A percentile compares a stretch with the other conserved stretches of the same genome.
Evolutionary conservation across 2,888 invertebrate genomes (phyloP).

Genomic region (Rhogogaster chlorosoma): DNA sequence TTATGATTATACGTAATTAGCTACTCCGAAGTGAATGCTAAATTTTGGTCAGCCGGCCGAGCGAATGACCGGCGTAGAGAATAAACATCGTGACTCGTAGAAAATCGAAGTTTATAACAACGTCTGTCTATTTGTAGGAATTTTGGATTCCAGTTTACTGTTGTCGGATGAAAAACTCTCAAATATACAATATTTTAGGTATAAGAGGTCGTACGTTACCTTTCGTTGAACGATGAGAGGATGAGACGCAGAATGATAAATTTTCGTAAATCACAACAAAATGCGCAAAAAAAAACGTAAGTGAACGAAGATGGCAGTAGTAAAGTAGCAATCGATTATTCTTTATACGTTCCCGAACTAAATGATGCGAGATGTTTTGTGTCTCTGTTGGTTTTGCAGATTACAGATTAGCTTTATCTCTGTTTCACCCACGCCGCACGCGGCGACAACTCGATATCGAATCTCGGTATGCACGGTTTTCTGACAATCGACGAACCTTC

Average conservation of each 20-base stretch:
- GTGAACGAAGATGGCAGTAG: neutral
- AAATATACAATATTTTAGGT: neutral
- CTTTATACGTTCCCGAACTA: neutral
- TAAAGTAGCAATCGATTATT: neutral
- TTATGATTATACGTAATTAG: neutral
- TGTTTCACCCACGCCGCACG: neutral
- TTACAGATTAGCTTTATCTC: neutral
- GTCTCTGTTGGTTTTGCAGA: neutral
- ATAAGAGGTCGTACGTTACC: neutral
- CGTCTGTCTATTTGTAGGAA: neutral
- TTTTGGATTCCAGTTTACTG: neutral
- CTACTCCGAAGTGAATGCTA: neutral
- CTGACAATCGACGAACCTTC: neutral
- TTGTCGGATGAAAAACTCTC: neutral
- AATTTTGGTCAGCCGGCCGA: neutral
- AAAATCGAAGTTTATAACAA: neutral
- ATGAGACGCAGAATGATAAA: slow-evolving; percentile 9
- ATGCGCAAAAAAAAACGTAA: slow-evolving; percentile 37
- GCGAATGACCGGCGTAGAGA: slow-evolving; percentile 14
- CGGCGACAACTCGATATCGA: neutral
- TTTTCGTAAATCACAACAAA: slow-evolving; percentile 43
- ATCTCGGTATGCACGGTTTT: neutral
- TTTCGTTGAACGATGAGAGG: slow-evolving; percentile 1
- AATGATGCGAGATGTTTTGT: neutral
- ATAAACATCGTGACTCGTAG: slow-evolving; percentile 22